Percentiles rank a stretch among this genome's conserved stretches.
phyloP scores from a whole-genome alignment of 2,888 invertebrate species.

The Aplocera efformata region DNA sequence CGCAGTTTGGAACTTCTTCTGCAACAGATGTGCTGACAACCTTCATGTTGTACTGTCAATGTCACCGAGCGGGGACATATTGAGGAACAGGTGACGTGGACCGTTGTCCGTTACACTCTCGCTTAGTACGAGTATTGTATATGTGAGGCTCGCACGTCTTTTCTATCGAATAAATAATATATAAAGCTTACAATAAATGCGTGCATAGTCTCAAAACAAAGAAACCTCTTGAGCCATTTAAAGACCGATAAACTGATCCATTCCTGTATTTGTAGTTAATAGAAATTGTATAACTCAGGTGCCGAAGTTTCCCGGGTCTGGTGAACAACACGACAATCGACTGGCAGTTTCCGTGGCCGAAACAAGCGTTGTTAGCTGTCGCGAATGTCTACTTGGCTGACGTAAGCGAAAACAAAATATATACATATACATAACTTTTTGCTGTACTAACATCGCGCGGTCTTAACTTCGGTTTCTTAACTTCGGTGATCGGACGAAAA shows the following conservation, averaged over 20 bases:
- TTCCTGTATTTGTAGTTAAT: too few species aligned
- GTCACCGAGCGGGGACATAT: conserved; percentile 91
- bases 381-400: conserved; percentile 91
- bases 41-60: conserved; percentile 94
- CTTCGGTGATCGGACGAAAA: conserved; percentile 74
- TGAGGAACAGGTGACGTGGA: conserved; percentile 85
- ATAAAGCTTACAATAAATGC: too few species aligned
- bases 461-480: conserved; percentile 68
- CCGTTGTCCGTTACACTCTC: too few species aligned
- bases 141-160: too few species aligned
- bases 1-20: conserved; percentile 92
- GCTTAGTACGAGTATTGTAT: too few species aligned
- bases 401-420: conserved; percentile 62
- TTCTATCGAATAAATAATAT: too few species aligned
- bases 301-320: conserved; percentile 94
- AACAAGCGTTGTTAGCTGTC: conserved; percentile 92
- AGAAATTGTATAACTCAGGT: conserved; percentile 72
- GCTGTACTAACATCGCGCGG: conserved; percentile 42
- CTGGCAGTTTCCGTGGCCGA: conserved; percentile 97
- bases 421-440: too few species aligned
- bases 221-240: too few species aligned
- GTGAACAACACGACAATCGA: conserved; percentile 96
- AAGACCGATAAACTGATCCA: too few species aligned
- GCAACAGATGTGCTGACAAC: conserved; percentile 88
- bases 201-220: too few species aligned